A percentile compares a stretch with the other conserved stretches of the same genome.
These are phyloP conservation scores for Epicauta chinensis DNA, from an alignment of 1,140 invertebrate genomes.

Conservation along the genomic window DNA sequence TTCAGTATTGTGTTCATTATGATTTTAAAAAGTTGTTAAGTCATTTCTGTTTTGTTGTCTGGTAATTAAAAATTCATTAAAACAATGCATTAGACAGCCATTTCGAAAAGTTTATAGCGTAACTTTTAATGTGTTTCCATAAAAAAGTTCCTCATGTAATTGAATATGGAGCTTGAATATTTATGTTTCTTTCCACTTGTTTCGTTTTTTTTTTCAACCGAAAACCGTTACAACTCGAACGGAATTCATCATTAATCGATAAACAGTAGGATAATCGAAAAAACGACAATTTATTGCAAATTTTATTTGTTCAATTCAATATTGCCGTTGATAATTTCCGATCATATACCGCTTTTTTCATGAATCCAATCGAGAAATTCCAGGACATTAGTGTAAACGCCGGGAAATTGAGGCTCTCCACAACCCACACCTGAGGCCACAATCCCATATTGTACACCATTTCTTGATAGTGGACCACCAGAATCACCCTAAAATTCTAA, in stretches of 20 bases:
- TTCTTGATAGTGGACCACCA: conserved; percentile 6
- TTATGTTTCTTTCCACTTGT: neutral
- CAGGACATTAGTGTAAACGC: conserved; percentile 43
- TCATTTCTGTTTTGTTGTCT: neutral
- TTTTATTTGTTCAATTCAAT: neutral
- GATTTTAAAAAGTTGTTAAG: conserved; percentile 1
- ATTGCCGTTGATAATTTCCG: too few species aligned
- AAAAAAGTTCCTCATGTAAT: neutral
- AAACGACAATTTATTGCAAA: neutral
- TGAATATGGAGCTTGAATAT: neutral
- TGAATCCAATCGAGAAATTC: conserved; percentile 19
- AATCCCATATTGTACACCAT: conserved; percentile 45
- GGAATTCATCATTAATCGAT: neutral
- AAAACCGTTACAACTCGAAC: neutral
- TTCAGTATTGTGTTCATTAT: neutral
- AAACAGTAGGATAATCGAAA: neutral
- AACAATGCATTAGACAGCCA: neutral
- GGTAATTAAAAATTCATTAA: conserved; percentile 4
- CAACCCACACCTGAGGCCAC: conserved; percentile 53
- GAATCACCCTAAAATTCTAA: neutral
- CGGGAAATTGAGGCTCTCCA: conserved; percentile 48
- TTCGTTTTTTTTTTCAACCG: neutral
- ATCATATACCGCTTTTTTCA: conserved; percentile 10
- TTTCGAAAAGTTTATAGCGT: neutral
- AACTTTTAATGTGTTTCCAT: conserved; percentile 4